Conservation (phyloP, 2,797 vertebrate species). For the Characodon lateralis region DNA sequence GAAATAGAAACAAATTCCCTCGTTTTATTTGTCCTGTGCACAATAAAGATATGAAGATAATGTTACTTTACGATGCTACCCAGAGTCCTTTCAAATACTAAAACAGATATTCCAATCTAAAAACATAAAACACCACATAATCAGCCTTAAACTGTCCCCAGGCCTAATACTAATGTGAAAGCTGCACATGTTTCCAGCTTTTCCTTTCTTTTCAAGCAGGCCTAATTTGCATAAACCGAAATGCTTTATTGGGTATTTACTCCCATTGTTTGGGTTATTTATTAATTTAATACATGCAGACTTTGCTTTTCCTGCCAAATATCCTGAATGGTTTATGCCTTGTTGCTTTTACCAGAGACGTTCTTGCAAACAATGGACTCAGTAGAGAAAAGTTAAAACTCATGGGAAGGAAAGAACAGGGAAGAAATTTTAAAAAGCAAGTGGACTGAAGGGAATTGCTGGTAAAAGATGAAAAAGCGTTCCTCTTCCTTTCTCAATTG, state of each 20-base stretch:
- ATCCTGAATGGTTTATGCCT: slow-evolving; percentile 30
- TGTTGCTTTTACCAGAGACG: slow-evolving; percentile 33
- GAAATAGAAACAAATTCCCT: not conserved
- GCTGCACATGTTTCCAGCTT: slow-evolving; percentile 22
- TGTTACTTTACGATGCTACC: not conserved
- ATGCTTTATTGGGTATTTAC: slow-evolving; percentile 49
- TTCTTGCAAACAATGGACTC: slow-evolving; percentile 35
- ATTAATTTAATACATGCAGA: slow-evolving; percentile 24
- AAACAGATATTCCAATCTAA: not conserved
- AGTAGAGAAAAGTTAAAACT: slow-evolving; percentile 23
- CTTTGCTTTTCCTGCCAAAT: slow-evolving; percentile 39
- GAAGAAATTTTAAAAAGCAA: no score
- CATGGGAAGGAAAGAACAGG: not conserved
- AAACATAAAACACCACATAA: not conserved
- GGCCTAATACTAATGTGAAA: slow-evolving; percentile 10
- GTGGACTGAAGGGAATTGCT: no score
- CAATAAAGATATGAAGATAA: not conserved
- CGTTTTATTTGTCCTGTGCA: not conserved
- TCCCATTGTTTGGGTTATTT: slow-evolving; percentile 41
- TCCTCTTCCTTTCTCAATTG: not conserved
- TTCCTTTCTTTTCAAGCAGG: slow-evolving; percentile 36
- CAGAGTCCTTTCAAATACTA: not conserved
- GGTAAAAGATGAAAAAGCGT: not conserved
- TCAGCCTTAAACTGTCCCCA: not conserved
- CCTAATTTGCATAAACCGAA: slow-evolving; percentile 45